Conservation (phyloP, 2,797 vertebrate genomes). For the Gymnoscopelus microlampas region DNA sequence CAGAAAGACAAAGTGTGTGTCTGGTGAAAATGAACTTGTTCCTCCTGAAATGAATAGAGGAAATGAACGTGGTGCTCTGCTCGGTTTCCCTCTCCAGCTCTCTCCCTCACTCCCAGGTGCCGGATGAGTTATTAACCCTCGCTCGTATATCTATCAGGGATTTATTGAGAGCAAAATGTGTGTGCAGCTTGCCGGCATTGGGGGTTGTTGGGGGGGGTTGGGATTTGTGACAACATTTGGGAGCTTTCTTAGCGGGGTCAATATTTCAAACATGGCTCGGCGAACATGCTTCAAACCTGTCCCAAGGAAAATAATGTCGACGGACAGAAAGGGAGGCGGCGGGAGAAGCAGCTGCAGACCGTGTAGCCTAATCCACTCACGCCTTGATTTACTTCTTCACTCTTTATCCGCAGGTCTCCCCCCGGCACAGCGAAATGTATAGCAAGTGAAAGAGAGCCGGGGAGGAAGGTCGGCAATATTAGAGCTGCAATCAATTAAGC, state of each 20-base stretch:
- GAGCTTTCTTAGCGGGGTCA: slow-evolving; percentile 49
- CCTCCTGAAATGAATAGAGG: slow-evolving; percentile 38
- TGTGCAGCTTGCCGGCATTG: slow-evolving; percentile 18
- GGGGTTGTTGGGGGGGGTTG: slow-evolving; percentile 1
- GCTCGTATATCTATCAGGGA: slow-evolving; percentile 54
- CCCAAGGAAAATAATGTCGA: slow-evolving; percentile 29
- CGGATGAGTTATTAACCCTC: slow-evolving; percentile 62
- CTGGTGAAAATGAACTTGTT: slow-evolving; percentile 62
- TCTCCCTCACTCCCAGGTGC: slow-evolving; percentile 56
- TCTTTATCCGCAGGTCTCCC: not conserved
- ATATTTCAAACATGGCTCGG: slow-evolving; percentile 53
- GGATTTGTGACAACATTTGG: slow-evolving; percentile 42
- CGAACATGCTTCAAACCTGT: slow-evolving; percentile 45
- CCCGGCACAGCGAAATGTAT: not conserved
- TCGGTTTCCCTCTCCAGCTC: slow-evolving; percentile 19
- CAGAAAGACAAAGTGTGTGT: slow-evolving; percentile 42
- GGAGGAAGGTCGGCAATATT: not conserved
- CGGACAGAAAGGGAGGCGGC: slow-evolving; percentile 29
- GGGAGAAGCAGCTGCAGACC: slow-evolving; percentile 41
- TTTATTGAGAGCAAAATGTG: slow-evolving; percentile 34
- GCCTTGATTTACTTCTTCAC: slow-evolving; percentile 35
- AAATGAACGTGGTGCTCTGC: slow-evolving; percentile 55
- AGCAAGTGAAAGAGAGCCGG: not conserved
- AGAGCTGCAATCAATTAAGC: slow-evolving; percentile 16
- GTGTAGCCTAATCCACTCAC: slow-evolving; percentile 28